Percentiles rank a stretch among this genome's conserved stretches.
Conservation (phyloP, 2,888 invertebrate genomes). For the Timema podura region DNA sequence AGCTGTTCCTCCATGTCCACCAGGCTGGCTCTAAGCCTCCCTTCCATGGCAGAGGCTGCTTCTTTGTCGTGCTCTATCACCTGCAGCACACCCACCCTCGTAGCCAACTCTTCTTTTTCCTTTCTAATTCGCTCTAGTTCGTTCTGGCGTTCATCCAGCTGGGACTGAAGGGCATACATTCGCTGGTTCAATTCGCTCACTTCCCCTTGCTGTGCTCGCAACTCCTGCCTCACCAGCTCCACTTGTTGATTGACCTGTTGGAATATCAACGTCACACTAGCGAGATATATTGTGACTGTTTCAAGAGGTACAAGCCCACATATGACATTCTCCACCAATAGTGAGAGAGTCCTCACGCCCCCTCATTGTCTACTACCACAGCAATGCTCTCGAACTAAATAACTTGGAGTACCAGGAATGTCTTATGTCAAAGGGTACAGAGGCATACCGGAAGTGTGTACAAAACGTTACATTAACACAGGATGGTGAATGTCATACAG, state of each 20-base stretch:
- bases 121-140: conserved; percentile 47
- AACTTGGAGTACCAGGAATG: too few species aligned
- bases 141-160: conserved; percentile 52
- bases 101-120: conserved; percentile 39
- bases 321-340: too few species aligned
- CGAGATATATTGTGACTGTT: too few species aligned
- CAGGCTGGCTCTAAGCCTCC: conserved; percentile 49
- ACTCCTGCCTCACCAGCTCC: conserved; percentile 69
- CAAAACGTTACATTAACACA: too few species aligned
- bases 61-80: conserved; percentile 41
- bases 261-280: too few species aligned
- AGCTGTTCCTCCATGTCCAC: conserved; percentile 58
- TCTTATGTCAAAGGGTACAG: too few species aligned
- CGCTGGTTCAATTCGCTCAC: conserved; percentile 56
- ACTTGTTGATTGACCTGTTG: conserved; percentile 66
- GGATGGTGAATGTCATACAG: too few species aligned
- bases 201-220: conserved; percentile 64
- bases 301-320: too few species aligned
- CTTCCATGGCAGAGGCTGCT: conserved; percentile 42
- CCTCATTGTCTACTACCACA: too few species aligned
- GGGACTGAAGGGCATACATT: conserved; percentile 53
- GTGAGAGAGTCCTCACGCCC: too few species aligned
- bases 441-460: too few species aligned
- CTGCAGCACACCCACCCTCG: conserved; percentile 37
- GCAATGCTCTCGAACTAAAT: too few species aligned